These are phyloP conservation scores for Steromphala cineraria DNA, from an alignment of 2,888 invertebrate species.

Conservation along the genomic window DNA sequence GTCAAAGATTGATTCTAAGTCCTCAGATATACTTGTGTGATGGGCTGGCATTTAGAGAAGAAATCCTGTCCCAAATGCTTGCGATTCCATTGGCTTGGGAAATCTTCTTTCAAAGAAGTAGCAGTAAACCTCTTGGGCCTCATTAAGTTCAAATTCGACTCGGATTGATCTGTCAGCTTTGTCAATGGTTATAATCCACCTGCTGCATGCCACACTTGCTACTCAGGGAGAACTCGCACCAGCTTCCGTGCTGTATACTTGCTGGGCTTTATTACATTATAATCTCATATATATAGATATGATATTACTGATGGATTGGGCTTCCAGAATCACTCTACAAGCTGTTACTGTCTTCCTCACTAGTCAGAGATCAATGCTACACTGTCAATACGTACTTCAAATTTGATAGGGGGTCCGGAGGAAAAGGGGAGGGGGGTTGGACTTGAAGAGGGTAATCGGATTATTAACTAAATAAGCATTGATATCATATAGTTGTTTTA, in stretches of 20 bases:
- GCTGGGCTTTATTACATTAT: conserved; percentile 13
- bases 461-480: too few relatives aligned
- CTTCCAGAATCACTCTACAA: too few relatives aligned
- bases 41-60: not conserved
- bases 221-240: not conserved
- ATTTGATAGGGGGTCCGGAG: too few relatives aligned
- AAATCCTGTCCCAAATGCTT: not conserved
- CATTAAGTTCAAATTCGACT: conserved; percentile 20
- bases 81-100: conserved; percentile 17
- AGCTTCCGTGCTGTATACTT: not conserved
- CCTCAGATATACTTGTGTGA: not conserved
- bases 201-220: not conserved
- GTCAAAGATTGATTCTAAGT: too few relatives aligned
- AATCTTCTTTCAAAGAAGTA: conserved; percentile 15
- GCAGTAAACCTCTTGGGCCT: conserved; percentile 3
- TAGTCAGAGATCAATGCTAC: too few relatives aligned
- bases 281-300: conserved; percentile 16
- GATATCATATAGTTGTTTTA: too few relatives aligned
- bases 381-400: too few relatives aligned
- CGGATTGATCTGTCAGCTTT: not conserved
- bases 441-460: too few relatives aligned
- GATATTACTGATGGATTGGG: not conserved
- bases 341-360: too few relatives aligned
- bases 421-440: too few relatives aligned
- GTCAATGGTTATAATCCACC: conserved; percentile 14